Percentiles rank a stretch among this genome's conserved stretches.
These are phyloP conservation scores for Antedon bifida DNA, from an alignment of 35 echinoderm and acorn worm genomes.

Conservation along the genomic window DNA sequence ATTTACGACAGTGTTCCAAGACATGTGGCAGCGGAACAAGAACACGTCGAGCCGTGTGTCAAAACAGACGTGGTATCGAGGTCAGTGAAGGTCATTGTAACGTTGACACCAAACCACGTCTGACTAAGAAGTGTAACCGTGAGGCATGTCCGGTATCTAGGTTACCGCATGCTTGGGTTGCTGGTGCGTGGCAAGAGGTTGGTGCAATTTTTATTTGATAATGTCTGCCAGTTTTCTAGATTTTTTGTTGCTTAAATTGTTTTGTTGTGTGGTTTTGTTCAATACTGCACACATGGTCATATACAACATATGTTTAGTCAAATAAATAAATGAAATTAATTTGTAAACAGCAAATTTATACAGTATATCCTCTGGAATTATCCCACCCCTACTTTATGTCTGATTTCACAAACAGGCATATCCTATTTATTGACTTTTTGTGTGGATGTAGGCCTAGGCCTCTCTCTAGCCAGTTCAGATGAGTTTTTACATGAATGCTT, in stretches of 20 bases:
- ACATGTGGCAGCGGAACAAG: conserved; percentile 63
- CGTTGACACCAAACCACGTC: conserved; percentile 32
- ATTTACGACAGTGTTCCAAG: conserved; percentile 62
- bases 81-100: conserved; percentile 24
- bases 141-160: conserved; percentile 23
- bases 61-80: conserved; percentile 24
- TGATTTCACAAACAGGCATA: too few relatives aligned
- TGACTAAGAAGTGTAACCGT: conserved; percentile 47
- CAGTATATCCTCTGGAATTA: too few relatives aligned
- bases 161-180: conserved; percentile 34
- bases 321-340: too few relatives aligned
- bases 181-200: conserved; percentile 80
- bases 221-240: neutral
- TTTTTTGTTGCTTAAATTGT: neutral
- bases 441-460: too few relatives aligned
- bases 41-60: conserved; percentile 39
- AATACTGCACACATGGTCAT: too few relatives aligned
- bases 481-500: too few relatives aligned
- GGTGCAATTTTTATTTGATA: neutral
- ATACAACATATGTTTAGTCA: too few relatives aligned
- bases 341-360: too few relatives aligned
- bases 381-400: too few relatives aligned
- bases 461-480: too few relatives aligned
- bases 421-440: too few relatives aligned
- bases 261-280: too few relatives aligned